phyloP scores from a whole-genome alignment of 2,113 vertebrate genomes.

The Aviceda subcristata region DNA sequence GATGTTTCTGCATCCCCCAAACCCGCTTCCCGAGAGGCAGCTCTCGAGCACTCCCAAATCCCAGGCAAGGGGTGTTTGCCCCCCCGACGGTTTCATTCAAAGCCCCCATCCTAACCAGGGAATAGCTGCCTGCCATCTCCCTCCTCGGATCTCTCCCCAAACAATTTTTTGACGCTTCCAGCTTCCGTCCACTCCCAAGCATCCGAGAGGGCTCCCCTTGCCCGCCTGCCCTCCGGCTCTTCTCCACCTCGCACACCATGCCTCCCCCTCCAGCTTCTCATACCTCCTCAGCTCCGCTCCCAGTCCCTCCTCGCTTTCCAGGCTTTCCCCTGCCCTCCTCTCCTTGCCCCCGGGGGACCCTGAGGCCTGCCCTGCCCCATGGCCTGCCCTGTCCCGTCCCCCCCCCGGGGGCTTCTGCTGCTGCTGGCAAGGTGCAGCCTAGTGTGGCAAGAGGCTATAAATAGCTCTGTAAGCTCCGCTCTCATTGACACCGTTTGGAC shows the following conservation, averaged over 20 bases:
- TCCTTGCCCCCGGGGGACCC: neutral
- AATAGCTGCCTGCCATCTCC: neutral
- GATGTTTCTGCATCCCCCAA: neutral
- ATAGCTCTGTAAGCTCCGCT: slow-evolving; percentile 50
- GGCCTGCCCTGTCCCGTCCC: neutral
- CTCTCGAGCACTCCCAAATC: neutral
- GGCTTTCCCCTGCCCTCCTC: neutral
- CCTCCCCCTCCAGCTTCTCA: neutral
- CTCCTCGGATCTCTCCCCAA: neutral
- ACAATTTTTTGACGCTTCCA: neutral
- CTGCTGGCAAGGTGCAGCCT: slow-evolving; percentile 62
- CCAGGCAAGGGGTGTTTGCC: neutral
- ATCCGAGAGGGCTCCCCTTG: neutral
- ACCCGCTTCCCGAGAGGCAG: neutral
- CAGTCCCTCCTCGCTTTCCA: neutral
- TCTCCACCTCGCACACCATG: neutral
- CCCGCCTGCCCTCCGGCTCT: neutral
- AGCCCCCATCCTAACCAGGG: neutral
- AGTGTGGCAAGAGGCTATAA: slow-evolving; percentile 55
- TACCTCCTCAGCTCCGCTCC: neutral
- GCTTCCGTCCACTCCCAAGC: neutral
- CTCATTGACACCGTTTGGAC: slow-evolving; percentile 69
- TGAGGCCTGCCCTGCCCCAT: neutral
- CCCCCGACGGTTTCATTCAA: neutral
- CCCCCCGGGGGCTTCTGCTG: neutral